Evolutionary conservation across 2,888 invertebrate genomes (phyloP).

Genomic region (Odontothrips loti): DNA sequence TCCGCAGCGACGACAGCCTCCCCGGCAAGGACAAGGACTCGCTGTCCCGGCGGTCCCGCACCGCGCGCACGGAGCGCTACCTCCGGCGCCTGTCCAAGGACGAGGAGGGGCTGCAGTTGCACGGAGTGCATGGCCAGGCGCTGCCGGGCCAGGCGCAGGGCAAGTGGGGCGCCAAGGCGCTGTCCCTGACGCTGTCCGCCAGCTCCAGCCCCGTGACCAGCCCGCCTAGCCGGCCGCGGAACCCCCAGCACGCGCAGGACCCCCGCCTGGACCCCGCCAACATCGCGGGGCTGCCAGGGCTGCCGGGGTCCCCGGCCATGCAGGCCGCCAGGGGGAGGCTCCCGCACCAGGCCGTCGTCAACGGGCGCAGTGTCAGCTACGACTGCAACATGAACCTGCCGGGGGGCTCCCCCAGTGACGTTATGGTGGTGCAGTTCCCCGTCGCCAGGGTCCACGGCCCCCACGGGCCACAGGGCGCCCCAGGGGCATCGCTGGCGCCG

Average conservation of each 20-base stretch:
- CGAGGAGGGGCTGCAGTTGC: conserved; percentile 51
- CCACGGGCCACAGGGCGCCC: conserved; percentile 5
- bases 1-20: conserved; percentile 55
- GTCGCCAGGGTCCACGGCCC: conserved; percentile 45
- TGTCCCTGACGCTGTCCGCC: conserved; percentile 40
- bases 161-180: conserved; percentile 40
- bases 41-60: conserved; percentile 61
- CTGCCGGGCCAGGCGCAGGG: conserved; percentile 28
- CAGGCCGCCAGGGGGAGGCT: background rate
- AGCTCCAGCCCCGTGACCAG: conserved; percentile 42
- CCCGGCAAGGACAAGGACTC: conserved; percentile 58
- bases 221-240: conserved; percentile 38
- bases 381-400: conserved; percentile 7
- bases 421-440: conserved; percentile 54
- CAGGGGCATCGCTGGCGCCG: background rate
- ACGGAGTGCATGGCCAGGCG: no score
- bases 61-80: conserved; percentile 75
- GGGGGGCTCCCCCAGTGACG: conserved; percentile 41
- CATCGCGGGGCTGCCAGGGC: background rate
- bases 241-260: conserved; percentile 35
- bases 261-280: conserved; percentile 31
- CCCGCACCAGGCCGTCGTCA: background rate
- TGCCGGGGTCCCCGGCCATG: background rate
- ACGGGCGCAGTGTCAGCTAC: conserved; percentile 10
- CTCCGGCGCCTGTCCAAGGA: conserved; percentile 69